Evolutionary conservation across 2,888 invertebrate species (phyloP).

Genomic region (Odiellus spinosus): DNA sequence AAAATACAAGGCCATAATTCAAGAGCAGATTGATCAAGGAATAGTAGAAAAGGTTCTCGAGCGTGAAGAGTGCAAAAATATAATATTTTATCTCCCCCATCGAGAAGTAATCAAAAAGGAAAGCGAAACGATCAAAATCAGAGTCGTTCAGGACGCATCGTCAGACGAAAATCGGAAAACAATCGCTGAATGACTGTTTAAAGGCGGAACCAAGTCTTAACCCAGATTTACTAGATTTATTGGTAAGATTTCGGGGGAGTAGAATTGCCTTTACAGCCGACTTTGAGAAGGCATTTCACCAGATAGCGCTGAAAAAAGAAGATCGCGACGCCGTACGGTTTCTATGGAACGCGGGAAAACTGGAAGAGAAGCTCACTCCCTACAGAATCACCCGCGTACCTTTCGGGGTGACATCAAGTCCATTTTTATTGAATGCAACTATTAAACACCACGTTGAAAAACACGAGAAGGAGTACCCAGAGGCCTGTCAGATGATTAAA

Average conservation of each 20-base stretch:
- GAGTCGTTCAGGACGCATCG: constrained; percentile 10
- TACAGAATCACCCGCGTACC: background rate
- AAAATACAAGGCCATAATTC: too few relatives aligned
- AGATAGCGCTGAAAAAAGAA: constrained; percentile 4
- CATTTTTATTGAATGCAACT: constrained; percentile 1
- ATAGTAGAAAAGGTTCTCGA: too few relatives aligned
- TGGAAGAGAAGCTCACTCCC: too few relatives aligned
- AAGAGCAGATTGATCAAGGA: too few relatives aligned
- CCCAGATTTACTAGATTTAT: constrained; percentile 2
- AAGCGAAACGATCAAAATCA: too few relatives aligned
- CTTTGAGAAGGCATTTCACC: constrained; percentile 9
- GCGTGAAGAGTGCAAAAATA: too few relatives aligned
- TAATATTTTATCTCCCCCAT: too few relatives aligned
- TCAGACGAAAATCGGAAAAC: background rate
- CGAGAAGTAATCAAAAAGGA: too few relatives aligned
- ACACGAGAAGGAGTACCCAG: background rate
- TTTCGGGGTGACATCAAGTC: constrained; percentile 3
- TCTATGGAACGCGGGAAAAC: constrained; percentile 1
- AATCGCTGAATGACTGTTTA: constrained; percentile 8
- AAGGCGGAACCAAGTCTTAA: constrained; percentile 4
- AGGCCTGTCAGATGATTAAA: background rate
- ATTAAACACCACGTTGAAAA: constrained; percentile 2
- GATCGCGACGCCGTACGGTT: constrained; percentile 6
- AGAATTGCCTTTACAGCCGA: constrained; percentile 8
- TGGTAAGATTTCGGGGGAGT: constrained; percentile 11